phyloP scores from a whole-genome alignment of 2,797 vertebrate species.

The Euphonia xanthogaster region DNA sequence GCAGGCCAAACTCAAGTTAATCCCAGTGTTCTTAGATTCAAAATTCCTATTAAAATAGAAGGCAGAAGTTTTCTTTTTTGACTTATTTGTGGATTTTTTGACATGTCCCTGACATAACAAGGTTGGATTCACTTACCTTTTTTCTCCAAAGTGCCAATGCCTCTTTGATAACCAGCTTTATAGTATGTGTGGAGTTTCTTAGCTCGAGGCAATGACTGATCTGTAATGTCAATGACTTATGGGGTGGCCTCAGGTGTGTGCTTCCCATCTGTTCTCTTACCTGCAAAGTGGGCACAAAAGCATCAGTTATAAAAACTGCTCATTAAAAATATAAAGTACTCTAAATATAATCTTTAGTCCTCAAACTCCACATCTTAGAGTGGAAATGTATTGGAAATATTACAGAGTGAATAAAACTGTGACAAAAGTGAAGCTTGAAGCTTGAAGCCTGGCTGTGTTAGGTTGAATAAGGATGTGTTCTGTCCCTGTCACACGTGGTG shows the following conservation, averaged over 20 bases:
- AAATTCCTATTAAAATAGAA: background rate
- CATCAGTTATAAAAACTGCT: background rate
- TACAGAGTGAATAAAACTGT: background rate
- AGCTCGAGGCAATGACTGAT: background rate
- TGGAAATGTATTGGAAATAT: background rate
- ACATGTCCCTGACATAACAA: background rate
- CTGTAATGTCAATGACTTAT: background rate
- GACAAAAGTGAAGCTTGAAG: background rate
- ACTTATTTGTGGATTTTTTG: background rate
- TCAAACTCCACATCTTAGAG: background rate
- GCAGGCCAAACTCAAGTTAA: background rate
- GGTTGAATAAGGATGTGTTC: background rate
- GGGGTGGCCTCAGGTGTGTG: background rate
- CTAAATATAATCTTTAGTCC: background rate
- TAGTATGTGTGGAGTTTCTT: background rate
- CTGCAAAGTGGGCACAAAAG: background rate
- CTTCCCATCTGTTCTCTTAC: background rate
- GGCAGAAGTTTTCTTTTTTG: background rate
- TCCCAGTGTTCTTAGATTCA: background rate
- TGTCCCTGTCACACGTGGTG: fast-evolving
- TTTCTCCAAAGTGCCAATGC: background rate
- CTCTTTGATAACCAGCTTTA: background rate
- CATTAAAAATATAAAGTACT: background rate
- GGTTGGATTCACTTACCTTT: background rate
- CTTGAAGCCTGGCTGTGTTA: background rate